Percentiles rank a stretch among this genome's conserved stretches.
These are phyloP conservation scores for Neocloeon triangulifer DNA, from an alignment of 1,140 invertebrate species.

Conservation along the genomic window DNA sequence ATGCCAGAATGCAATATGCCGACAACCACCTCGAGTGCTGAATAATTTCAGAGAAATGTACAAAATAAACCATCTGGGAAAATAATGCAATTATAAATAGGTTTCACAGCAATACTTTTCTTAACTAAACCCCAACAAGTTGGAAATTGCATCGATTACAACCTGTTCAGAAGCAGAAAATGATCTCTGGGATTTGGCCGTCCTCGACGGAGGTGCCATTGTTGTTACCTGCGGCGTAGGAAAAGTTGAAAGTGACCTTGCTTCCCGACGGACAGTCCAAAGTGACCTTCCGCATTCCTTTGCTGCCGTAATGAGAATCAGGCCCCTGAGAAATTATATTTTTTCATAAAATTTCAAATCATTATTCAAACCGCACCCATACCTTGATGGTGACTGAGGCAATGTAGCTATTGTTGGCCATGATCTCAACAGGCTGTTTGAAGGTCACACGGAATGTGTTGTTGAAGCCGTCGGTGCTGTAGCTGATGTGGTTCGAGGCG, in stretches of 20 bases:
- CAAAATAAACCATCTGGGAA: no score
- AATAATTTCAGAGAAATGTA: no score
- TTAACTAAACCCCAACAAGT: no score
- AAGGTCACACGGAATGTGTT: conserved; percentile 74
- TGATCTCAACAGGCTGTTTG: conserved; percentile 66
- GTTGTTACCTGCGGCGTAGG: conserved; percentile 66
- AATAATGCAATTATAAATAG: no score
- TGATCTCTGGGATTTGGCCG: conserved; percentile 76
- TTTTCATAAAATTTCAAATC: no score
- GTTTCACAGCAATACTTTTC: no score
- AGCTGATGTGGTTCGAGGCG: conserved; percentile 52
- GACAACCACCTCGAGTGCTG: no score
- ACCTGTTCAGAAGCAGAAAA: no score
- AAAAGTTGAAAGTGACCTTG: conserved; percentile 66
- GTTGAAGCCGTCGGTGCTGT: conserved; percentile 59
- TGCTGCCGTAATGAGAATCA: conserved; percentile 71
- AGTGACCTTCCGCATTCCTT: conserved; percentile 50
- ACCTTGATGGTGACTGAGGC: conserved; percentile 65
- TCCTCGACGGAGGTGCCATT: conserved; percentile 80
- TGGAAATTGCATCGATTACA: conserved; percentile 8
- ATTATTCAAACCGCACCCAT: no score
- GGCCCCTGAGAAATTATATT: conserved; percentile 37
- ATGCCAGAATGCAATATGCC: no score
- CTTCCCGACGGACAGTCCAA: conserved; percentile 47
- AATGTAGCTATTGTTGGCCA: conserved; percentile 58